phyloP scores from a whole-genome alignment of 1,140 invertebrate species.

The Aphidius ervi region DNA sequence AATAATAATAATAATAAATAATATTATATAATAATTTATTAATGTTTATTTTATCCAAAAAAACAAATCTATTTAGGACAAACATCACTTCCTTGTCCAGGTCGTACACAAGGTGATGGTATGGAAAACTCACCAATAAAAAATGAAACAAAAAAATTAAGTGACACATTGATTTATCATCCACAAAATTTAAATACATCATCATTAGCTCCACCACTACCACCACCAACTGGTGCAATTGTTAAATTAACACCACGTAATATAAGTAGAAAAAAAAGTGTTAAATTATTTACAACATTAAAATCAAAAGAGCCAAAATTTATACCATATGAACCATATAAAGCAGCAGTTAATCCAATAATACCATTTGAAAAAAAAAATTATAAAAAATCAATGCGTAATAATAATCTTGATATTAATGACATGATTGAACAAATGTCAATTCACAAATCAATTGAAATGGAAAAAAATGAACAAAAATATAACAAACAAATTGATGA shows the following conservation, averaged over 20 bases:
- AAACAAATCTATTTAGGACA: too few relatives aligned
- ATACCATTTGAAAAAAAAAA: constrained; percentile 54
- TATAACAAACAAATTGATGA: constrained; percentile 19
- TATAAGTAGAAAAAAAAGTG: constrained; percentile 41
- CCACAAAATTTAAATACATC: constrained; percentile 49
- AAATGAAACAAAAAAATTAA: constrained; percentile 36
- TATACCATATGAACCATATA: constrained; percentile 84
- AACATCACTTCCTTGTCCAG: constrained; percentile 30
- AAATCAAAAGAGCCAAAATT: constrained; percentile 77
- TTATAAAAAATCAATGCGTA: constrained; percentile 45
- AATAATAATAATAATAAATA: too few relatives aligned
- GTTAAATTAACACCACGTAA: constrained; percentile 47
- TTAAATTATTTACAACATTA: constrained; percentile 44
- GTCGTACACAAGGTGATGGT: constrained; percentile 55
- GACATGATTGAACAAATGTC: constrained; percentile 66
- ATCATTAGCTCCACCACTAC: constrained; percentile 38
- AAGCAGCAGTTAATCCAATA: constrained; percentile 77
- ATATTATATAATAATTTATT: too few relatives aligned
- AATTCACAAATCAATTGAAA: constrained; percentile 48
- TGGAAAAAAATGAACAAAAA: constrained; percentile 35
- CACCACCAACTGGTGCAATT: constrained; percentile 50
- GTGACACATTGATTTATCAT: constrained; percentile 50
- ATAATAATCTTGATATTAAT: constrained; percentile 68
- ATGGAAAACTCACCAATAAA: constrained; percentile 50
- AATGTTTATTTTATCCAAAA: too few relatives aligned